phyloP scores from a whole-genome alignment of 2,113 vertebrate species.

The Gambusia affinis region DNA sequence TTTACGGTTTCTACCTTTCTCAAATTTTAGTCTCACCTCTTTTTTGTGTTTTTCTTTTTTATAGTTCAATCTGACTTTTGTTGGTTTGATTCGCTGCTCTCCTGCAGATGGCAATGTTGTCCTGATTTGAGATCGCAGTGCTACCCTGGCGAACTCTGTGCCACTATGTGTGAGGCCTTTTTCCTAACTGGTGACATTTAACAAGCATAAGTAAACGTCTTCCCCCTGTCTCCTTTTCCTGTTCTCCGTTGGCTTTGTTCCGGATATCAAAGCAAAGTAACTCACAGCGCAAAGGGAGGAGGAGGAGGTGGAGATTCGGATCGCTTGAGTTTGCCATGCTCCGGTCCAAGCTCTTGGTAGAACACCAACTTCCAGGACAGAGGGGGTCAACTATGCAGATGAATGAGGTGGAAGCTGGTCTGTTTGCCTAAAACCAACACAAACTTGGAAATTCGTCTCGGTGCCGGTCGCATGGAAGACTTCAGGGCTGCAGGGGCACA shows the following conservation, averaged over 20 bases:
- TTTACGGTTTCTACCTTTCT: background rate
- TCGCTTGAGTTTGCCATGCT: conserved; percentile 4
- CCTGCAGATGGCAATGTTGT: conserved; percentile 82
- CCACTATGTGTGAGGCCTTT: conserved; percentile 57
- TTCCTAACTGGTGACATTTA: conserved; percentile 66
- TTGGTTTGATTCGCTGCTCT: background rate
- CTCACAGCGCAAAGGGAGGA: conserved; percentile 10
- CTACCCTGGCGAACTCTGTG: background rate
- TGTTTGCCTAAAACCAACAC: conserved; percentile 78
- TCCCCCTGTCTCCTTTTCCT: conserved; percentile 36
- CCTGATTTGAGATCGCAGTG: conserved; percentile 41
- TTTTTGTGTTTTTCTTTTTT: conserved; percentile 9
- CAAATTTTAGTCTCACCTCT: background rate
- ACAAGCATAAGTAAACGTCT: conserved; percentile 59
- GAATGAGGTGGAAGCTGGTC: conserved; percentile 74
- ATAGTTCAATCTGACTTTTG: background rate
- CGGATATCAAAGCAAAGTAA: conserved; percentile 54
- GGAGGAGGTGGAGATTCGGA: conserved; percentile 22
- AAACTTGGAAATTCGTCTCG: conserved; percentile 69
- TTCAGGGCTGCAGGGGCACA: conserved; percentile 61
- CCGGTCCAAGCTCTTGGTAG: conserved; percentile 26
- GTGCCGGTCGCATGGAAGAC: conserved; percentile 67
- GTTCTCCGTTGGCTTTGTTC: conserved; percentile 27
- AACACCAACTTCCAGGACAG: conserved; percentile 41
- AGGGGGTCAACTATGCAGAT: conserved; percentile 61